A percentile compares a stretch with the other conserved stretches of the same genome.
Conservation (phyloP, 2,113 vertebrate species). For the Cinclus cinclus region DNA sequence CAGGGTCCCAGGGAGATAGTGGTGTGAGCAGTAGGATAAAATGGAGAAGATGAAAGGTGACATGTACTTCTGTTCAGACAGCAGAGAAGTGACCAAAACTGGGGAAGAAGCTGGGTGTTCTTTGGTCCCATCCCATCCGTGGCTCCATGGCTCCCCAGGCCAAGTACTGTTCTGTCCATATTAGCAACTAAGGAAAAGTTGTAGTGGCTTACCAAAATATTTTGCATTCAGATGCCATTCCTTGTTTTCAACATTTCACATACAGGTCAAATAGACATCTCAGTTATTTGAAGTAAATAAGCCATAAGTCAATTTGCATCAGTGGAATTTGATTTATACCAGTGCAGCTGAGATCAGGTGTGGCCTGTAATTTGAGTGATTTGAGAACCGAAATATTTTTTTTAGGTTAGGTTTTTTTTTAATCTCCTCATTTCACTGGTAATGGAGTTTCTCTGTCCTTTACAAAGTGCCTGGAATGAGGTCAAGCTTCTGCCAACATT, state of each 20-base stretch:
- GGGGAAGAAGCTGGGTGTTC: background rate
- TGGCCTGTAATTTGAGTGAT: background rate
- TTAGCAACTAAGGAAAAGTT: background rate
- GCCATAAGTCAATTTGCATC: background rate
- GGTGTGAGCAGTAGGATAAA: background rate
- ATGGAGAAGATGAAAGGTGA: background rate
- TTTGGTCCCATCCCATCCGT: background rate
- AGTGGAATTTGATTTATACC: background rate
- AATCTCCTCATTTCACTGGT: conserved; percentile 10
- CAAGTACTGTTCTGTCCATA: background rate
- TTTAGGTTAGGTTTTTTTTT: background rate
- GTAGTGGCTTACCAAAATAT: background rate
- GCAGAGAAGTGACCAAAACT: background rate
- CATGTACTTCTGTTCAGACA: background rate
- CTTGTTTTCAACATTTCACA: background rate
- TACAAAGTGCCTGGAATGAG: conserved; percentile 22
- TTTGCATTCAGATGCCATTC: background rate
- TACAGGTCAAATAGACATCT: background rate
- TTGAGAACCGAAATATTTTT: background rate
- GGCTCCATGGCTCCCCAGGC: background rate
- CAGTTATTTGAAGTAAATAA: background rate
- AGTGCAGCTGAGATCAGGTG: background rate
- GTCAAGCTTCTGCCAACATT: conserved; percentile 29
- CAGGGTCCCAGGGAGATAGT: background rate
- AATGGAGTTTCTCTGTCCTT: conserved; percentile 27